phyloP scores from a whole-genome alignment of 2,113 vertebrate species.

The Psammodynastes pulverulentus region DNA sequence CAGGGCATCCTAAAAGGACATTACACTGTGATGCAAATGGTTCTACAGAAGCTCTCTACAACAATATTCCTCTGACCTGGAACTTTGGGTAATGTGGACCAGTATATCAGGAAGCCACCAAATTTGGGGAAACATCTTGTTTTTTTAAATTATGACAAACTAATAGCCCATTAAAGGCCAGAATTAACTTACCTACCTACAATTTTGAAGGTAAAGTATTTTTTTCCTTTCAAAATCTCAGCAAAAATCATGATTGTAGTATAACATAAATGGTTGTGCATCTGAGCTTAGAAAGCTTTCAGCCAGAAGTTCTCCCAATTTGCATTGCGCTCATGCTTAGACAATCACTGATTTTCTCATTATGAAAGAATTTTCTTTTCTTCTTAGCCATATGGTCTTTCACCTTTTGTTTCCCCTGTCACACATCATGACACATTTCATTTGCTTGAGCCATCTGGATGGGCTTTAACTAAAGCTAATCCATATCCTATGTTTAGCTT shows the following conservation, averaged over 20 bases:
- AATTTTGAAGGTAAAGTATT: neutral
- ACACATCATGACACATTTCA: conserved; percentile 11
- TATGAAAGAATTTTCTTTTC: conserved; percentile 11
- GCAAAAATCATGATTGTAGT: neutral
- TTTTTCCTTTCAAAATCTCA: neutral
- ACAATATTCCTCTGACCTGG: neutral
- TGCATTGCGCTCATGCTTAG: neutral
- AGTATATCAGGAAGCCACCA: neutral
- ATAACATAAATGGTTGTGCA: neutral
- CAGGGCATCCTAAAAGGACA: conserved; percentile 1
- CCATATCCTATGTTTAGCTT: conserved; percentile 9
- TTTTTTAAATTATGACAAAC: neutral
- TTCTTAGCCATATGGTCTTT: neutral
- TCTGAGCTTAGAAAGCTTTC: neutral
- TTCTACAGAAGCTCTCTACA: conserved; percentile 23
- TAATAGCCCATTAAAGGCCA: neutral
- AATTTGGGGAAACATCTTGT: neutral
- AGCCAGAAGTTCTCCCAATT: neutral
- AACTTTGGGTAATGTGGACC: neutral
- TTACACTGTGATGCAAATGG: neutral
- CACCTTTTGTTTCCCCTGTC: conserved; percentile 13
- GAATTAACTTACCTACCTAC: neutral
- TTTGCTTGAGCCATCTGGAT: conserved; percentile 16
- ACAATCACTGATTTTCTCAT: neutral
- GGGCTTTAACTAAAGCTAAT: conserved; percentile 10